Conservation (phyloP, 2,113 vertebrate species). For the Psilopsiagon aymara region DNA sequence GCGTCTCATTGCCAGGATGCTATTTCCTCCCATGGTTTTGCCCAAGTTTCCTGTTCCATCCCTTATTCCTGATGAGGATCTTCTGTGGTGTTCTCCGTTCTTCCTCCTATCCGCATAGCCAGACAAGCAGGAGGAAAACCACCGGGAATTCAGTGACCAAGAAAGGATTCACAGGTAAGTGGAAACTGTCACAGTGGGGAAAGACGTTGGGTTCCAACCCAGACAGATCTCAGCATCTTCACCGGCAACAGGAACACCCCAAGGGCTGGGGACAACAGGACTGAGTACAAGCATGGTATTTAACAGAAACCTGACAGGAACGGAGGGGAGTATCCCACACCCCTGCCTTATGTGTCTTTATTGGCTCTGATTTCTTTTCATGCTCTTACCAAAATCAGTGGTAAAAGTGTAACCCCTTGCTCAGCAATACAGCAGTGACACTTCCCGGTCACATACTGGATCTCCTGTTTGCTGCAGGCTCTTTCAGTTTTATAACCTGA, state of each 20-base stretch:
- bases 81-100: background rate
- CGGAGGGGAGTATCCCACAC: background rate
- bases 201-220: background rate
- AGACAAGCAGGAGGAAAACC: background rate
- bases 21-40: rapidly evolving
- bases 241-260: background rate
- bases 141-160: background rate
- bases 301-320: background rate
- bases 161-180: background rate
- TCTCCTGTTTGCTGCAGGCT: background rate
- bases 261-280: background rate
- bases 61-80: background rate
- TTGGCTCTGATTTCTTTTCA: background rate
- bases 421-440: background rate
- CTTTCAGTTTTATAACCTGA: background rate
- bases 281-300: background rate
- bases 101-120: rapidly evolving
- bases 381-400: background rate
- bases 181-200: background rate
- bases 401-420: background rate
- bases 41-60: background rate
- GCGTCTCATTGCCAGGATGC: rapidly evolving
- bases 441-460: background rate
- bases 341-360: rapidly evolving
- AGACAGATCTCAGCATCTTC: background rate